A percentile compares a stretch with the other conserved stretches of the same genome.
phyloP scores from a whole-genome alignment of 2,113 vertebrate genomes.

The Tragelaphus imberbis region DNA sequence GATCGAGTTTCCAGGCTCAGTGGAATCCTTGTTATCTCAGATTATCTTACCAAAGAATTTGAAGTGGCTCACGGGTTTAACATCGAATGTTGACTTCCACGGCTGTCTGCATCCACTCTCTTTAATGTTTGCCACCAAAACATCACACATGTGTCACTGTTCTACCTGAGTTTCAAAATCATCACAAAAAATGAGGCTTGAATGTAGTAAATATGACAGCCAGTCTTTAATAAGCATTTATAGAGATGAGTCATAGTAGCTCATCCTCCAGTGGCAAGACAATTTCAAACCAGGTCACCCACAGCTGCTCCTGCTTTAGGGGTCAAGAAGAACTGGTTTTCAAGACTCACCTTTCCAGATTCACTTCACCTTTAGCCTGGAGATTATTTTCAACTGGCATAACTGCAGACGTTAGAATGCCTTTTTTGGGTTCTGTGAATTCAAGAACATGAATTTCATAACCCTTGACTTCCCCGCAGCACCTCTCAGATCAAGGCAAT shows the following conservation, averaged over 20 bases:
- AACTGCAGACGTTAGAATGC: not conserved
- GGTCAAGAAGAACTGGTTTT: slow-evolving; percentile 39
- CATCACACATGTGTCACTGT: not conserved
- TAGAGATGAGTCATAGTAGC: not conserved
- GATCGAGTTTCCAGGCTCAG: not conserved
- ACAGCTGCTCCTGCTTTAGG: not conserved
- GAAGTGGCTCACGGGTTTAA: not conserved
- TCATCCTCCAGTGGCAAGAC: not conserved
- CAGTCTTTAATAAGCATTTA: not conserved
- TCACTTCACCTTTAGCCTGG: not conserved
- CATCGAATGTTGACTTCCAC: slow-evolving; percentile 28
- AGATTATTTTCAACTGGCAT: not conserved
- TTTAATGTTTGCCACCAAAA: slow-evolving; percentile 28
- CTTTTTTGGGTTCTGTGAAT: not conserved
- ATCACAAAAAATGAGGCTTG: not conserved
- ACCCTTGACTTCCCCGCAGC: not conserved
- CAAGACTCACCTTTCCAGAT: not conserved
- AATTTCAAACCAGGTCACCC: not conserved
- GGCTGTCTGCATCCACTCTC: not conserved
- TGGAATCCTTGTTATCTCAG: slow-evolving; percentile 23
- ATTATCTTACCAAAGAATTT: not conserved
- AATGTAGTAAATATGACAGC: not conserved
- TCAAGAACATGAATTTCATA: not conserved
- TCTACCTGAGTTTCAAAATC: slow-evolving; percentile 22
- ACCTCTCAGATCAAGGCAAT: not conserved